Percentiles rank a stretch among this genome's conserved stretches.
Conservation (phyloP, 2,113 vertebrate genomes). For the Rhinolophus sinicus region DNA sequence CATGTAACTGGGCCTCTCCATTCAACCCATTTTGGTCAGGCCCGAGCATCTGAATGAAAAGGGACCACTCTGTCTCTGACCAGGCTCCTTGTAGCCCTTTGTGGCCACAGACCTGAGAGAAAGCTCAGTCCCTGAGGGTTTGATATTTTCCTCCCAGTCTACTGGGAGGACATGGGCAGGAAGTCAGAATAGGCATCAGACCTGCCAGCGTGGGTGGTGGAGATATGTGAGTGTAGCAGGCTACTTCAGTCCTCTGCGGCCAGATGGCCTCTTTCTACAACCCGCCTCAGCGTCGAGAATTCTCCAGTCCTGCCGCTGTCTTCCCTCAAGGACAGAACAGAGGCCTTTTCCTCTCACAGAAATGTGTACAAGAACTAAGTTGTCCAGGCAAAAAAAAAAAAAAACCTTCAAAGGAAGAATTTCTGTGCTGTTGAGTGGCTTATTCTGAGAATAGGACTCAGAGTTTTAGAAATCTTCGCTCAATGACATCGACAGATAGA, state of each 20-base stretch:
- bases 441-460: slow-evolving; percentile 32
- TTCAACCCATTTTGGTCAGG: background rate
- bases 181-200: background rate
- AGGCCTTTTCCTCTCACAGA: background rate
- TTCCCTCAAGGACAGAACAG: background rate
- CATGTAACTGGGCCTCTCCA: background rate
- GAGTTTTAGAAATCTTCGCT: slow-evolving; percentile 48
- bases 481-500: slow-evolving; percentile 35
- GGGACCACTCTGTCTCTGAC: background rate
- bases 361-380: background rate
- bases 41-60: background rate
- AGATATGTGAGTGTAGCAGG: background rate
- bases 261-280: background rate
- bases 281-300: background rate
- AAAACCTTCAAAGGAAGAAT: slow-evolving; percentile 34
- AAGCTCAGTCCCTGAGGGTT: background rate
- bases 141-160: background rate
- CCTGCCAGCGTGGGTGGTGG: background rate
- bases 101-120: background rate
- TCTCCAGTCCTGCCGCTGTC: background rate
- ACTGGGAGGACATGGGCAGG: background rate
- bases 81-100: background rate
- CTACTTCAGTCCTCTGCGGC: slow-evolving; percentile 14
- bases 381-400: background rate
- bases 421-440: background rate